These are phyloP conservation scores for Ceratosolen fusciceps DNA, from an alignment of 1,140 invertebrate species.

Conservation along the genomic window DNA sequence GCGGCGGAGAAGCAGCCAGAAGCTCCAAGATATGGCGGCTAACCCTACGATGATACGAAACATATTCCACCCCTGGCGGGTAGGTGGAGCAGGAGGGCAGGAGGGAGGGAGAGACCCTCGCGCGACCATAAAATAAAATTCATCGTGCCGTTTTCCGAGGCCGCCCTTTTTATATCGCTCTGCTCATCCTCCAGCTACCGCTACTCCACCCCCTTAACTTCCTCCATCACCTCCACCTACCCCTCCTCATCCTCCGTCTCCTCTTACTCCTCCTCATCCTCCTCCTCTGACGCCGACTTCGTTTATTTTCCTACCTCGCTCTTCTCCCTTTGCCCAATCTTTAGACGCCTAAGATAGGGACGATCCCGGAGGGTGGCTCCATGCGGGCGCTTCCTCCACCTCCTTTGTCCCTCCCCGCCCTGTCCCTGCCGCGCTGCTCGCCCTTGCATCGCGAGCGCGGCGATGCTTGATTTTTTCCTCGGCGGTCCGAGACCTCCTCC, in stretches of 20 bases:
- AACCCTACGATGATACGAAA: conserved; percentile 72
- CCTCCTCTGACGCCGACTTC: neutral
- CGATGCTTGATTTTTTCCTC: conserved; percentile 1
- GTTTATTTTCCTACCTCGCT: neutral
- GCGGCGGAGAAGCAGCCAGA: conserved; percentile 42
- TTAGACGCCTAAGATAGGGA: conserved; percentile 31
- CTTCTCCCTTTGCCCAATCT: neutral
- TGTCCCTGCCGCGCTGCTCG: no score
- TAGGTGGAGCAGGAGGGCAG: conserved; percentile 53
- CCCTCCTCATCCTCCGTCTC: neutral
- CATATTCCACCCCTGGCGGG: conserved; percentile 69
- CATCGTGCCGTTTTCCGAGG: conserved; percentile 63
- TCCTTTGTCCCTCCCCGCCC: no score
- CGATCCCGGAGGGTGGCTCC: conserved; percentile 1
- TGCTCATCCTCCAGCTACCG: no score
- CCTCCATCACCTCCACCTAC: conserved; percentile 13
- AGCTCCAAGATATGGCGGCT: conserved; percentile 64
- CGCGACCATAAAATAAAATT: conserved; percentile 71
- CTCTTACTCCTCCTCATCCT: neutral
- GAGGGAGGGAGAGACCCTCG: conserved; percentile 30
- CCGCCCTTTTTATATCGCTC: conserved; percentile 46
- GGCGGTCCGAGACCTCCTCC: neutral
- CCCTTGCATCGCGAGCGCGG: neutral
- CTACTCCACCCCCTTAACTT: neutral
- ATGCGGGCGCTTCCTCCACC: neutral